Evolutionary conservation across 2,797 vertebrate species (phyloP).

Genomic region (Echeneis naucrates): DNA sequence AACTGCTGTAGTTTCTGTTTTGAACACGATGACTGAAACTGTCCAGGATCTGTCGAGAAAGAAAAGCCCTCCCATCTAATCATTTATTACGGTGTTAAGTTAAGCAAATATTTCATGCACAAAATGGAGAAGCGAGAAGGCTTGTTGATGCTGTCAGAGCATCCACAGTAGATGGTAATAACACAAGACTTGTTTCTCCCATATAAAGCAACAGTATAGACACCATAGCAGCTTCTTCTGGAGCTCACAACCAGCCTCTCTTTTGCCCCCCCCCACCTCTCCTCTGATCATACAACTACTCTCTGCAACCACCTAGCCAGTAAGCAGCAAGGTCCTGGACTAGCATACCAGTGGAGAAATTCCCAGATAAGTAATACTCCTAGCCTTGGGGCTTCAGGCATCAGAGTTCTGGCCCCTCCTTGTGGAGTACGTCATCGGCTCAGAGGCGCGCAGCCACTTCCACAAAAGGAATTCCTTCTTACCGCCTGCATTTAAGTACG

Average conservation of each 20-base stretch:
- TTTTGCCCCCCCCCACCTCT: slow-evolving; percentile 16
- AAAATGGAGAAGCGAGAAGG: slow-evolving; percentile 11
- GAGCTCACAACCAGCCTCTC: slow-evolving; percentile 25
- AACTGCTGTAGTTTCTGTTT: slow-evolving; percentile 30
- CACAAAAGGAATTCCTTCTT: slow-evolving; percentile 91
- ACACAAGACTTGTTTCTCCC: slow-evolving; percentile 35
- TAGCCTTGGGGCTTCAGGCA: slow-evolving; percentile 77
- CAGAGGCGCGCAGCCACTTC: slow-evolving; percentile 78
- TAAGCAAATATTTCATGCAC: slow-evolving; percentile 33
- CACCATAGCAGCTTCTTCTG: slow-evolving; percentile 55
- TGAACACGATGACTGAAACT: slow-evolving; percentile 25
- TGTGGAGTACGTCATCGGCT: slow-evolving; percentile 72
- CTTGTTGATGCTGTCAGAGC: slow-evolving; percentile 9
- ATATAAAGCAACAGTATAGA: slow-evolving; percentile 63
- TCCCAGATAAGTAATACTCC: slow-evolving; percentile 87
- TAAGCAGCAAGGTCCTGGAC: slow-evolving; percentile 59
- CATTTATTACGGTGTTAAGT: slow-evolving; percentile 26
- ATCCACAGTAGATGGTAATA: slow-evolving; percentile 39
- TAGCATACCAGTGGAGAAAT: slow-evolving; percentile 84
- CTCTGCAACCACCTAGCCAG: slow-evolving; percentile 63
- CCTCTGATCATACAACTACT: slow-evolving; percentile 40
- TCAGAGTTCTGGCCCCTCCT: slow-evolving; percentile 75
- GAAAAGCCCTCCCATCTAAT: no score
- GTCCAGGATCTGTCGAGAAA: slow-evolving; percentile 32
- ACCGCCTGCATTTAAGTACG: slow-evolving; percentile 73